phyloP scores from a whole-genome alignment of 2,888 invertebrate genomes.

The Amitus sp. region DNA sequence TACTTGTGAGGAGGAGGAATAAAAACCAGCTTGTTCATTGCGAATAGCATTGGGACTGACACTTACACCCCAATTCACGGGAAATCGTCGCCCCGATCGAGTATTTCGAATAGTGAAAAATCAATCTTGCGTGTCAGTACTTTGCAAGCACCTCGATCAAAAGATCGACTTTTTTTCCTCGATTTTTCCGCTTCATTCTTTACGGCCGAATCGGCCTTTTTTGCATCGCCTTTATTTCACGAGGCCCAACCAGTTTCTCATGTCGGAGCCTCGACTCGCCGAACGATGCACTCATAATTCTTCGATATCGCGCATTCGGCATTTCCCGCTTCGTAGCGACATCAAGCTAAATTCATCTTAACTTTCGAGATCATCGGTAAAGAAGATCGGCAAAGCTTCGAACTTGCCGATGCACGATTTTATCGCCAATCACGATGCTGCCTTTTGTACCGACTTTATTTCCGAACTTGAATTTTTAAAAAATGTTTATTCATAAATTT shows the following conservation, averaged over 20 bases:
- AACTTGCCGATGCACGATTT: conserved; percentile 12
- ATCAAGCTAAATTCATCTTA: conserved; percentile 13
- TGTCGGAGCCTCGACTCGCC: conserved; percentile 52
- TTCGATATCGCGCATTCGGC: conserved; percentile 49
- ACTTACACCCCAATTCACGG: too few species aligned
- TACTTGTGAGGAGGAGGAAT: neutral
- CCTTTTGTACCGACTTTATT: too few species aligned
- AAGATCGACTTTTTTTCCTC: conserved; percentile 44
- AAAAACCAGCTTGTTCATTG: neutral
- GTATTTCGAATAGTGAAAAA: conserved; percentile 19
- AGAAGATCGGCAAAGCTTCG: neutral
- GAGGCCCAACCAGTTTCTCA: conserved; percentile 53
- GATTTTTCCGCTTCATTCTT: too few species aligned
- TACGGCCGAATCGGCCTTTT: conserved; percentile 33
- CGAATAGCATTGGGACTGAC: too few species aligned
- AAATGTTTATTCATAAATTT: too few species aligned
- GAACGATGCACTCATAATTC: conserved; percentile 58
- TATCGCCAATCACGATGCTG: too few species aligned
- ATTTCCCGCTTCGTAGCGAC: conserved; percentile 30
- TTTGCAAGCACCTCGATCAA: conserved; percentile 43
- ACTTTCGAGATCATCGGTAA: conserved; percentile 26
- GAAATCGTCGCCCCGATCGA: too few species aligned
- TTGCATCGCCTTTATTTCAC: conserved; percentile 47
- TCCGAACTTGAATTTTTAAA: too few species aligned
- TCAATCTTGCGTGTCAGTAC: conserved; percentile 18